Evolutionary conservation across 2,888 invertebrate species (phyloP).

Genomic region (Amiota minor): DNA sequence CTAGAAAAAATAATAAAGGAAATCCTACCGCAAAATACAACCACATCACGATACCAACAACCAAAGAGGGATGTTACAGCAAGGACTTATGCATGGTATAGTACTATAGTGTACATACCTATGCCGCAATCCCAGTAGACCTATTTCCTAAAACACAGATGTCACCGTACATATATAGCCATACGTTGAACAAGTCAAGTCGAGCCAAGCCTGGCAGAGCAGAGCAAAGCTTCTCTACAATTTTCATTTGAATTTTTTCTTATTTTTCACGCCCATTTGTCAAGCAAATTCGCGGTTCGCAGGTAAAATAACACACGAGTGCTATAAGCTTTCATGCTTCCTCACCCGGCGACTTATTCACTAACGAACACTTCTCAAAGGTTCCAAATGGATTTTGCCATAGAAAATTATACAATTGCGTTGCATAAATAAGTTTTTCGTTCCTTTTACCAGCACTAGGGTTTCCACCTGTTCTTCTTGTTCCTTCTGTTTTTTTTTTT

Average conservation of each 20-base stretch:
- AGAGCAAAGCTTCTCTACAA: not conserved
- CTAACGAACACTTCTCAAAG: not conserved
- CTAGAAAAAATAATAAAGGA: too few species aligned
- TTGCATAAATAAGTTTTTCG: conserved; percentile 12
- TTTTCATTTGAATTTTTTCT: conserved; percentile 17
- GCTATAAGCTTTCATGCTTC: not conserved
- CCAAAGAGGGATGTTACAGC: not conserved
- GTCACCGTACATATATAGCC: not conserved
- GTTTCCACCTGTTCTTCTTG: not conserved
- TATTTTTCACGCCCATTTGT: conserved; percentile 14
- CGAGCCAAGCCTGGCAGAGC: too few species aligned
- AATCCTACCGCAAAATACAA: not conserved
- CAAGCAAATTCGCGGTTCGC: conserved; percentile 23
- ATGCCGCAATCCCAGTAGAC: conserved; percentile 1
- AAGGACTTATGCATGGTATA: too few species aligned
- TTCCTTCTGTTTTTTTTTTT: not conserved
- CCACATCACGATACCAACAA: not conserved
- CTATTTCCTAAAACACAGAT: conserved; percentile 7
- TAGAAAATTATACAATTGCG: conserved; percentile 20
- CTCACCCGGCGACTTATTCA: not conserved
- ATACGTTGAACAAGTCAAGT: too few species aligned
- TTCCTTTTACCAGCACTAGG: not conserved
- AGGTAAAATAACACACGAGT: conserved; percentile 3
- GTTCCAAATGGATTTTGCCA: not conserved
- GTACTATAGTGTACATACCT: too few species aligned